A percentile compares a stretch with the other conserved stretches of the same genome.
These are phyloP conservation scores for Mastacembelus armatus DNA, from an alignment of 2,797 vertebrate genomes.

Conservation along the genomic window DNA sequence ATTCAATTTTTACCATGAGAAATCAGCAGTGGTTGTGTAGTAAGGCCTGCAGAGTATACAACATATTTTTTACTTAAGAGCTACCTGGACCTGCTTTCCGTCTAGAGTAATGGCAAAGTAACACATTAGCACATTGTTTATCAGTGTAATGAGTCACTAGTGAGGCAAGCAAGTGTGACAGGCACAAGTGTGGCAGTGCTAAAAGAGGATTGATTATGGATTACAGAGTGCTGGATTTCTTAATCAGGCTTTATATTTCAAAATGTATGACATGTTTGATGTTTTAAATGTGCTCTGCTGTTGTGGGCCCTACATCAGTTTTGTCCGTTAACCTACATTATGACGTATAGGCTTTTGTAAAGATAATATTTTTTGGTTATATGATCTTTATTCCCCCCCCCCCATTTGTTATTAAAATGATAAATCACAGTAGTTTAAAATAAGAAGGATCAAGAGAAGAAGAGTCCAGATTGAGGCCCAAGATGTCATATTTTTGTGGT, in stretches of 20 bases:
- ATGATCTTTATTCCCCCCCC: background rate
- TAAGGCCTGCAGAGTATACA: constrained; percentile 17
- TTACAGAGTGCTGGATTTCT: background rate
- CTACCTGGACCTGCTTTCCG: constrained; percentile 27
- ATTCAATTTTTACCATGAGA: background rate
- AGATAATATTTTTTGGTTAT: background rate
- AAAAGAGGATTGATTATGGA: constrained; percentile 24
- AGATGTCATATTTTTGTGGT: constrained; percentile 36
- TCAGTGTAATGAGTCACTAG: constrained; percentile 46
- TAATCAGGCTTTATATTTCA: constrained; percentile 7
- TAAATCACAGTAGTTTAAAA: constrained; percentile 1
- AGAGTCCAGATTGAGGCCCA: constrained; percentile 41
- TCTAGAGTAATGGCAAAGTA: constrained; percentile 34
- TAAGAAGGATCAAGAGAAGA: background rate
- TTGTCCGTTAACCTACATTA: background rate
- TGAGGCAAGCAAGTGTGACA: constrained; percentile 31
- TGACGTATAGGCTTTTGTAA: background rate
- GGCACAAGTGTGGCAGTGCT: constrained; percentile 9
- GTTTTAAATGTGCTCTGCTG: constrained; percentile 1
- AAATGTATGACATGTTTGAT: constrained; percentile 3
- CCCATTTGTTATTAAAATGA: background rate
- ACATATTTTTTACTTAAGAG: constrained; percentile 20
- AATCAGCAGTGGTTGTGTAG: constrained; percentile 1
- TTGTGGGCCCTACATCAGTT: background rate
- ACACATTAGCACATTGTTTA: constrained; percentile 43